These are phyloP conservation scores for Ooceraea biroi DNA, from an alignment of 1,140 invertebrate species.

Conservation along the genomic window DNA sequence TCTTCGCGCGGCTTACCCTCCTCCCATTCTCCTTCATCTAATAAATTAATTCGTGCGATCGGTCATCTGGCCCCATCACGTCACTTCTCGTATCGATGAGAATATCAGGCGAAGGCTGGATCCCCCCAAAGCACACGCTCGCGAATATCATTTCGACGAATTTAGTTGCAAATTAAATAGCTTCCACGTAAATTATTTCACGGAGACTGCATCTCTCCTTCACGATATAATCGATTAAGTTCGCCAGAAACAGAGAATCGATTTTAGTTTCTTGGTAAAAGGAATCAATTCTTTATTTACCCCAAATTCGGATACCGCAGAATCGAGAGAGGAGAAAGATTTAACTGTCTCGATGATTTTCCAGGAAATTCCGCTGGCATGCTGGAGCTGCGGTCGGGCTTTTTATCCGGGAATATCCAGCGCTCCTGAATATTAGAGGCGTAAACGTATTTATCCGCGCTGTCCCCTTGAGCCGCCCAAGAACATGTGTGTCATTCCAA, in stretches of 20 bases:
- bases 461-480: constrained; percentile 6
- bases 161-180: not conserved
- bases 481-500: constrained; percentile 52
- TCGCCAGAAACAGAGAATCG: too few species aligned
- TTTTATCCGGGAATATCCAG: constrained; percentile 44
- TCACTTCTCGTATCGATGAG: constrained; percentile 8
- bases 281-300: too few species aligned
- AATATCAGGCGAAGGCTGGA: constrained; percentile 7
- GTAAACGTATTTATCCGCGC: constrained; percentile 23
- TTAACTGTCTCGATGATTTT: constrained; percentile 6
- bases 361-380: constrained; percentile 19
- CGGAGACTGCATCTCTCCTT: not conserved
- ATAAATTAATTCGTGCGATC: constrained; percentile 60
- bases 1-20: constrained; percentile 37
- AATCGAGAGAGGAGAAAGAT: not conserved
- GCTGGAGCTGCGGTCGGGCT: not conserved
- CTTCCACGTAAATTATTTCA: too few species aligned
- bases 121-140: not conserved
- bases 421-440: constrained; percentile 36
- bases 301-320: too few species aligned
- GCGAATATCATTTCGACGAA: not conserved
- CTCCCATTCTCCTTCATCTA: constrained; percentile 44
- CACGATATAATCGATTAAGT: too few species aligned
- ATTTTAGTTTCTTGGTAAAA: too few species aligned
- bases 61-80: constrained; percentile 35